Evolutionary conservation across 2,888 invertebrate species (phyloP).

Genomic region (Orthosia incerta): DNA sequence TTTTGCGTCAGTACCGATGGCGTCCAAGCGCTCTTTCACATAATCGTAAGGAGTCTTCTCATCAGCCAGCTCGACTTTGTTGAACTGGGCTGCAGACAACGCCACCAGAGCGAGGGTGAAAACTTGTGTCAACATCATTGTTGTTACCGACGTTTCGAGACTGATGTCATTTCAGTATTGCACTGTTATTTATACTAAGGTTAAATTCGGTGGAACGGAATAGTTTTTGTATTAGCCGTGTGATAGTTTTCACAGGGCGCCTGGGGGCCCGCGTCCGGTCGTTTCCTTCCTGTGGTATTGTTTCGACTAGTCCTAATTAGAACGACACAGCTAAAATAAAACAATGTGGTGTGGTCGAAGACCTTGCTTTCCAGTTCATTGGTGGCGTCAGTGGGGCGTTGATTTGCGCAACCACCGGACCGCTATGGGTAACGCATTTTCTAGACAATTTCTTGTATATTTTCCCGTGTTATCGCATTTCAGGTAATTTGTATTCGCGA

Average conservation of each 20-base stretch:
- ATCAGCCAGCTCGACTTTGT: slow-evolving; percentile 80
- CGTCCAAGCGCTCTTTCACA: slow-evolving; percentile 84
- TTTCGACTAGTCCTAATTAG: slow-evolving; percentile 88
- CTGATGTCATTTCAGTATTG: slow-evolving; percentile 87
- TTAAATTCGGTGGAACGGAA: slow-evolving; percentile 88
- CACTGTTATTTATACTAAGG: slow-evolving; percentile 88
- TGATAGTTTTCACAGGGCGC: slow-evolving; percentile 85
- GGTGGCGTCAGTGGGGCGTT: slow-evolving; percentile 85
- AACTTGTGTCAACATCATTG: slow-evolving; percentile 82
- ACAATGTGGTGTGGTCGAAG: slow-evolving; percentile 86
- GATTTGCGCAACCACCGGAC: slow-evolving; percentile 82
- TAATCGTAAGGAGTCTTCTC: slow-evolving; percentile 88
- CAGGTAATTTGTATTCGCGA: slow-evolving; percentile 36
- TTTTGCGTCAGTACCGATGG: slow-evolving; percentile 78
- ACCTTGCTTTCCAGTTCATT: slow-evolving; percentile 91
- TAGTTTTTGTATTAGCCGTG: slow-evolving; percentile 77
- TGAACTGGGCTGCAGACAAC: slow-evolving; percentile 74
- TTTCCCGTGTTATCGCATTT: slow-evolving; percentile 65
- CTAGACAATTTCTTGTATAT: slow-evolving; percentile 72
- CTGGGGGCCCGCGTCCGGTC: slow-evolving; percentile 80
- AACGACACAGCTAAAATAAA: slow-evolving; percentile 85
- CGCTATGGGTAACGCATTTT: slow-evolving; percentile 85
- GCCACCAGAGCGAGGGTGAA: slow-evolving; percentile 77
- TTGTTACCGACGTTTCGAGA: slow-evolving; percentile 80
- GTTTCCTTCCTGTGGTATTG: slow-evolving; percentile 91